A percentile compares a stretch with the other conserved stretches of the same genome.
Evolutionary conservation across 2,113 vertebrate species (phyloP).

Genomic region (Gallinago undulata): DNA sequence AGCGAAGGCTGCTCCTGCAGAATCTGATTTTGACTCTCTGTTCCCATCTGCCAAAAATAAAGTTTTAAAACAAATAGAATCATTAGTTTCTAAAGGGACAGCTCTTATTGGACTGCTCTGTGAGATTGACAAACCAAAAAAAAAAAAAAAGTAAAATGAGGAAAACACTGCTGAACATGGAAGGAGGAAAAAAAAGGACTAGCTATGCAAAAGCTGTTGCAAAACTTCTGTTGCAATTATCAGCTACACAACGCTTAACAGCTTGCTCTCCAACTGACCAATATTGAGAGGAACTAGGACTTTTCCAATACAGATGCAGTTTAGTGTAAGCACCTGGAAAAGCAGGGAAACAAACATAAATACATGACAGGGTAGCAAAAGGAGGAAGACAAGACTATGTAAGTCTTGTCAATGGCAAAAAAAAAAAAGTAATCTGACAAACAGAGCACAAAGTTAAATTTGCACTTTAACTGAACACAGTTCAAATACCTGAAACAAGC

Average conservation of each 20-base stretch:
- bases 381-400: neutral
- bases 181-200: neutral
- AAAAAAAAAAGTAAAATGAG: neutral
- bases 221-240: neutral
- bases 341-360: neutral
- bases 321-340: neutral
- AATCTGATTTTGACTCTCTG: slow-evolving; percentile 85
- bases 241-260: neutral
- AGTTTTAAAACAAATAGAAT: neutral
- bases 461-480: neutral
- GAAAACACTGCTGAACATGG: neutral
- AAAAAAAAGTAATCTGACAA: neutral
- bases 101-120: neutral
- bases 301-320: neutral
- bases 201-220: neutral
- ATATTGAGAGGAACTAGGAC: neutral
- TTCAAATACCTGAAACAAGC: slow-evolving; percentile 89
- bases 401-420: neutral
- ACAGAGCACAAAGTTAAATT: neutral
- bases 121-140: neutral
- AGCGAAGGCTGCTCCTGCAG: slow-evolving; percentile 86
- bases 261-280: neutral
- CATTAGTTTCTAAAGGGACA: neutral
- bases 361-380: neutral
- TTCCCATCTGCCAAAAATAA: slow-evolving; percentile 81